Conservation (phyloP, 1,140 invertebrate genomes). For the Zaprionus inermis region DNA sequence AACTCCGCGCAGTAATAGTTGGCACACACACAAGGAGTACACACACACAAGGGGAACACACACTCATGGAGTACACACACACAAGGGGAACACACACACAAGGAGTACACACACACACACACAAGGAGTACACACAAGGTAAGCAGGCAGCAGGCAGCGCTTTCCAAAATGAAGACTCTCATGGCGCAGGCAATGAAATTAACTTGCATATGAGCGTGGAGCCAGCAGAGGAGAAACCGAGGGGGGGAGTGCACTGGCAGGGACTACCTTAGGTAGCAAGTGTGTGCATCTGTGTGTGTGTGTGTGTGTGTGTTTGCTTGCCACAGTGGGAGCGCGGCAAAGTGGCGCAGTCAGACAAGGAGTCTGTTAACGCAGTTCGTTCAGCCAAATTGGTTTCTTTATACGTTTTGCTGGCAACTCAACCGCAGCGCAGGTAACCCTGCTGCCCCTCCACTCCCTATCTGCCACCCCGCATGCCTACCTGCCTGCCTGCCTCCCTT, state of each 20-base stretch:
- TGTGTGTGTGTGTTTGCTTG: background rate
- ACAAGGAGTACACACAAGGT: too few relatives aligned
- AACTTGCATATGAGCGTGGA: conserved; percentile 33
- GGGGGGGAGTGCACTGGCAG: background rate
- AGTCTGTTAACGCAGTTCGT: conserved; percentile 12
- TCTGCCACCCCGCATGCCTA: too few relatives aligned
- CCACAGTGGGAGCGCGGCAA: background rate
- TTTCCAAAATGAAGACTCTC: conserved; percentile 18
- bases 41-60: background rate
- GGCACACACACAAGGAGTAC: background rate
- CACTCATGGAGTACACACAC: background rate
- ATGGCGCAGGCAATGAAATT: conserved; percentile 48
- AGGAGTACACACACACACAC: too few relatives aligned
- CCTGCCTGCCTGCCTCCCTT: background rate
- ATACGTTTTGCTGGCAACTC: conserved; percentile 13
- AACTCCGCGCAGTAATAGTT: conserved; percentile 7
- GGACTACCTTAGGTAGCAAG: background rate
- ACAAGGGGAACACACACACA: background rate
- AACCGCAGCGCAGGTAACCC: background rate
- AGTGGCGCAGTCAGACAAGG: background rate
- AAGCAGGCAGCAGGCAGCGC: background rate
- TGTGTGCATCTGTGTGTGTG: background rate
- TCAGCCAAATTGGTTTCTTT: conserved; percentile 24
- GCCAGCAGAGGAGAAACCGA: background rate
- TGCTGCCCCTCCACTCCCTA: background rate